Evolutionary conservation across 92 coral and sea anemone species (phyloP), one percentile per base, ranked within the genome.

Genomic region (Phenganax marumi): DNA sequence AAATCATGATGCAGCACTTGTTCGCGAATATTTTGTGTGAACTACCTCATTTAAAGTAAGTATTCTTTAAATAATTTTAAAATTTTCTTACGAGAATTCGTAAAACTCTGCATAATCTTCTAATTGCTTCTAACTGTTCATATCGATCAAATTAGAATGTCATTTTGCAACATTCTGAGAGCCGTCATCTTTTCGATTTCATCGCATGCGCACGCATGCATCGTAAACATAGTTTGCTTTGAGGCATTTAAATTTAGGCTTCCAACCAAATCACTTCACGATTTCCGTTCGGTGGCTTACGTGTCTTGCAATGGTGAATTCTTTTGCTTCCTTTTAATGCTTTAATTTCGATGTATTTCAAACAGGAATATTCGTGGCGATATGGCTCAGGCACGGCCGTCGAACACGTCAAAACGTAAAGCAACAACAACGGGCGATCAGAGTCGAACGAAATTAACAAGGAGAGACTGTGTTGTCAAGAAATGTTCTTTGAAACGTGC

Each of bases 401-500:
- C 96, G 91, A 17, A 66, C 50, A 85, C 76, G 86, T 78, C 68
- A 83, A 86, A 55, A 48, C 79, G 51, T 85, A 89, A 78, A 47
- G 58, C 91, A 12, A 88, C 83, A 14, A 52, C 91, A 61, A 64
- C 70, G 22, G 26, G 70, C n/a, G 74, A 81, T 13, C 52, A 74
- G 52, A 80, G 75, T 66, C 93, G 93, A 52, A 53, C 90, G 72
- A 88, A 87, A 79, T 84, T 89, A 75, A 82, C 87, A 22, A 52
- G 83, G 51, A 26, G 85, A 76, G 87, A 83, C 33, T 87, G 91
- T 70, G 52, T 74, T 63, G 87, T 89, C 63, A 92, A 86, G 54
- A 88, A 90, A 70, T 89, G 92, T 52, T 84, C 90, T 79, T 88
- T 96, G 47, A 96, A 92, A 76, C 88, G 97, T 76, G 97, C 99